Evolutionary conservation across 2,888 invertebrate species (phyloP).

Genomic region (Lasioglossum calceatum): DNA sequence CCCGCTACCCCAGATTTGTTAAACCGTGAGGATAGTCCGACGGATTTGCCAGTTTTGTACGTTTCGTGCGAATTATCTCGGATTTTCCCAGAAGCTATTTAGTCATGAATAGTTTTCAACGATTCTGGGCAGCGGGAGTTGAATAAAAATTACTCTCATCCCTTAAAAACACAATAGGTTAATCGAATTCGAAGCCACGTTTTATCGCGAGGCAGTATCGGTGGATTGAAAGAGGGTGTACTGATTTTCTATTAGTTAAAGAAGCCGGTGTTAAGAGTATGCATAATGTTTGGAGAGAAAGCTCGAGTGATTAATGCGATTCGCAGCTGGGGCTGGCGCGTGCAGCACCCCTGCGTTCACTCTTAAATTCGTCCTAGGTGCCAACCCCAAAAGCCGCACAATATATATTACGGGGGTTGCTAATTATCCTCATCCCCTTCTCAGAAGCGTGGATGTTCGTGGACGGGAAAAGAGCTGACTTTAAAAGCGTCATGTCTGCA

Average conservation of each 20-base stretch:
- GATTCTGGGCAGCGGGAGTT: too few species aligned
- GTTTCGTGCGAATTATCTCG: not conserved
- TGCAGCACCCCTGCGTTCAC: conserved; percentile 68
- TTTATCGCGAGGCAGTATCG: not conserved
- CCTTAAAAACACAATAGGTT: not conserved
- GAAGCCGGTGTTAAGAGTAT: conserved; percentile 40
- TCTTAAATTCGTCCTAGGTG: conserved; percentile 74
- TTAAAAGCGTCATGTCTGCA: not conserved
- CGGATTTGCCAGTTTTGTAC: not conserved
- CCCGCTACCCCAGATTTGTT: not conserved
- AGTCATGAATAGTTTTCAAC: too few species aligned
- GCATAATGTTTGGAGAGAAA: conserved; percentile 60
- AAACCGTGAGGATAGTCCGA: not conserved
- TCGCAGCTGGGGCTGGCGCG: conserved; percentile 82
- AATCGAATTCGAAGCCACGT: not conserved
- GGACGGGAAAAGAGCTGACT: not conserved
- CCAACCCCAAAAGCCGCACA: conserved; percentile 76
- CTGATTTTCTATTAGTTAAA: conserved; percentile 49
- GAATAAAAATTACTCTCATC: too few species aligned
- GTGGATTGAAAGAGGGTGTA: conserved; percentile 1
- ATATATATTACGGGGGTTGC: conserved; percentile 77
- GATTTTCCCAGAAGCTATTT: not conserved
- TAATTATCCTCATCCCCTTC: conserved; percentile 75
- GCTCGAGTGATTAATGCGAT: conserved; percentile 82
- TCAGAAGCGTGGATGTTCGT: not conserved